phyloP scores from a whole-genome alignment of 2,113 vertebrate species.

The Orientallactaga bullata region DNA sequence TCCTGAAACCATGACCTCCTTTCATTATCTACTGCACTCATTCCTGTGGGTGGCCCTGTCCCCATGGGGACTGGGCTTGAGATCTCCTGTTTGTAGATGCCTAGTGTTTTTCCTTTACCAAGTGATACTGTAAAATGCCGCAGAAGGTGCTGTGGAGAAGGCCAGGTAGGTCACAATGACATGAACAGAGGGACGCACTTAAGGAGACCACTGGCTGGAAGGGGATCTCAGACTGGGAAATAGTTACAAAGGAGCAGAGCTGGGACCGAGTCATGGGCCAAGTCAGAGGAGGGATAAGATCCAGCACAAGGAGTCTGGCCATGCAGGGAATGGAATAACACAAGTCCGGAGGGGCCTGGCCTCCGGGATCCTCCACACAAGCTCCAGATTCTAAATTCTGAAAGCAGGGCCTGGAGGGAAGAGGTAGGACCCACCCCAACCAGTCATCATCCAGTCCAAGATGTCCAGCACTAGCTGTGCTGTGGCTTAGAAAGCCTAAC shows the following conservation, averaged over 20 bases:
- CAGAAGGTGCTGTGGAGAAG: not conserved
- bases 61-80: not conserved
- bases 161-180: not conserved
- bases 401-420: not conserved
- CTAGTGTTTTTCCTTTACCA: not conserved
- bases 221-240: not conserved
- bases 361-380: too few species aligned
- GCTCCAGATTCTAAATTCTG: not conserved
- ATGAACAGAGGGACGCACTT: rapidly evolving
- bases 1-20: not conserved
- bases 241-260: not conserved
- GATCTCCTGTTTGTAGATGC: not conserved
- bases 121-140: too few species aligned
- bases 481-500: too few species aligned
- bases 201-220: not conserved
- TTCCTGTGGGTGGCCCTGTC: not conserved
- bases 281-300: not conserved
- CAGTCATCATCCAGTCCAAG: too few species aligned
- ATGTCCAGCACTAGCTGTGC: not conserved
- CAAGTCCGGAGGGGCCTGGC: rapidly evolving
- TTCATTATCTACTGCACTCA: rapidly evolving
- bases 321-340: too few species aligned
- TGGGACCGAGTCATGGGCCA: not conserved
- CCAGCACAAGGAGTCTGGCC: not conserved
- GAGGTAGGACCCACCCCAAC: too few species aligned